Evolutionary conservation across 2,797 vertebrate genomes (phyloP), one percentile per base, ranked within the genome.

Genomic region (Pseudochaenichthys georgianus): DNA sequence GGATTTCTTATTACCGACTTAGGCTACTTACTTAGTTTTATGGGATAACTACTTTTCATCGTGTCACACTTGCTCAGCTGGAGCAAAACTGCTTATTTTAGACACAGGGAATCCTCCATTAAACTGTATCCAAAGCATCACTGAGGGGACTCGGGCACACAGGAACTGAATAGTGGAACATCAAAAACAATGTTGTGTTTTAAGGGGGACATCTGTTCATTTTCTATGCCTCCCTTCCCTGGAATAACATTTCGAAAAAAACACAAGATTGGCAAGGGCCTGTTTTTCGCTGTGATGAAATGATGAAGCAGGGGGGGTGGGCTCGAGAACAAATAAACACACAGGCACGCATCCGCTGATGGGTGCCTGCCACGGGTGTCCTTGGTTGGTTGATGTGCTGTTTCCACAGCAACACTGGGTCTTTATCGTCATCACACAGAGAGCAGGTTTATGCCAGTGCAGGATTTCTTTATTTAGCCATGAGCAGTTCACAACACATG

Each of bases 371-470:
- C 67, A 75, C 43, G 55, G 42, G 41, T 70, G 85, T 86, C 79
- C 87, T 88, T 78, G 89, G 83, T 88, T 78, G 89, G 83, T 86
- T 90, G 83, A 92, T 84, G 73, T 74, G 75, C 80, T 13, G 87
- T 92, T 91, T 85, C 89, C 91, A 90, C 64, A 63, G 88, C 81
- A 87, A 89, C 89, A 8, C 34, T 13, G 68, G 72, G 76, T 64
- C 85, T 80, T 75, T 60, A 60, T 59, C 77, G 65, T 86, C 85
- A 86, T 82, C 77, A 38, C 77, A 48, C 0, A 23, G 67, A 58
- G 76, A 57, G 75, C 73, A 0, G 46, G 80, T 69, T 82, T 70
- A 82, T 45, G 65, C 59, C 64, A 19, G 82, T 51, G 73, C 82
- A 84, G 59, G 73, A 60, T 53, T 48, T 66, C 85, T 88, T 86